Base-by-base conservation (phyloP, 2,113 vertebrate species). In the Mormyrus iriodes region DNA sequence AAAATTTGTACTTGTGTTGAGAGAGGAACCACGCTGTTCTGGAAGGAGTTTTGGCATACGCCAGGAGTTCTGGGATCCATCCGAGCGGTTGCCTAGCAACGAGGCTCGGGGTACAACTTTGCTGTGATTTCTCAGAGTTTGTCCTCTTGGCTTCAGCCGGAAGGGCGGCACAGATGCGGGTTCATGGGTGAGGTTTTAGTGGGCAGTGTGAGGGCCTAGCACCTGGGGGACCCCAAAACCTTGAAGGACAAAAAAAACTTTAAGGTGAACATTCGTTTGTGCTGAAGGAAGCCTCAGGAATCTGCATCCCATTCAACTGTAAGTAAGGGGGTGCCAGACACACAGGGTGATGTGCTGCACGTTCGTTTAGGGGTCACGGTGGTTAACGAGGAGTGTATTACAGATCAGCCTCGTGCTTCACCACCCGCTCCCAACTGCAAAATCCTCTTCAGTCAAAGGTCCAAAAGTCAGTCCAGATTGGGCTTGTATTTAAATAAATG, bases 401-500 rank as follows among this genome's bases (percentile, higher is more conserved):
- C 46, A 8, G 46, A 48, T 48, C 46, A 48, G 46, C 2, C 46
- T 8, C 46, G 4, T 8, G 4, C 46, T 6, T 8, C 0, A 27
- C 61, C 73, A 39, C 31, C 31, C 3, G 1, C 31, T 35, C 69
- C 35, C 13, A 10, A 76, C 4, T 76, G 6, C 69, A 39, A 6
- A 7, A 39, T 3, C 61, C 61, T 65, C 61, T 65, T 21, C 69
- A 76, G 21, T 73, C 69, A 39, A 39, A 76, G 31, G 69, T 79
- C 73, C 35, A 79, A 19, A 79, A 42, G 12, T 79, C 73, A 79
- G 4, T 79, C 73, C 73, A 19, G 35, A 17, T 42, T 19, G 31
- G 73, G 35, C 73, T 79, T 42, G 73, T 79, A 79, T 42, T 79
- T 79, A 79, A 79, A 79, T 79, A 42, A 79, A 42, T 79, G 73